A percentile compares a stretch with the other conserved stretches of the same genome.
phyloP scores from a whole-genome alignment of 2,888 invertebrate species.

The Eupithecia subfuscata region DNA sequence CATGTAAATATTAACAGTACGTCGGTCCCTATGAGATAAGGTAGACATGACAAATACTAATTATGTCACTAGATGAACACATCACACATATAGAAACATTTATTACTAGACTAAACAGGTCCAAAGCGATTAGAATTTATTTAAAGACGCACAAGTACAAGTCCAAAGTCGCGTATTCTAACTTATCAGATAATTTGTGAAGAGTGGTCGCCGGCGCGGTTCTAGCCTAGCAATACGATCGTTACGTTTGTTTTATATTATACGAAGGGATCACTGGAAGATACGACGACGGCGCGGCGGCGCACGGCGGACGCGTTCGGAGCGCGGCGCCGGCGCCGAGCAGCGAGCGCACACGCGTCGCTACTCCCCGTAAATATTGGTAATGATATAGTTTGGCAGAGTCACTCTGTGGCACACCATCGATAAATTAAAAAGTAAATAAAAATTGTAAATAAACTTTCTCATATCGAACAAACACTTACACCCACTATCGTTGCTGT shows the following conservation, averaged over 20 bases:
- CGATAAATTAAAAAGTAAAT: constrained; percentile 82
- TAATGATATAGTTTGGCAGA: constrained; percentile 85
- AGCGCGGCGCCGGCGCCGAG: constrained; percentile 48
- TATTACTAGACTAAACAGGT: constrained; percentile 76
- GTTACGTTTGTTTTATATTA: constrained; percentile 57
- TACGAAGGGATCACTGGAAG: constrained; percentile 81
- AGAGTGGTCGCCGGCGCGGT: constrained; percentile 63
- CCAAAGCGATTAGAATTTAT: constrained; percentile 72
- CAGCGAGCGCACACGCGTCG: constrained; percentile 27
- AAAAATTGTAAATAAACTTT: constrained; percentile 82
- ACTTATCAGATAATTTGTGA: constrained; percentile 79
- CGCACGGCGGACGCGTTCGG: constrained; percentile 44
- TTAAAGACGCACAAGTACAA: constrained; percentile 63
- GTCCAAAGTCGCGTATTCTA: constrained; percentile 67
- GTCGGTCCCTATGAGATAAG: constrained; percentile 68
- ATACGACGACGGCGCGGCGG: constrained; percentile 43
- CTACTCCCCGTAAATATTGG: constrained; percentile 68
- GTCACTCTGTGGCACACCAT: constrained; percentile 84
- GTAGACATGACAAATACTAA: constrained; percentile 71
- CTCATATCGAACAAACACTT: constrained; percentile 81
- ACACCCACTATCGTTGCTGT: constrained; percentile 82
- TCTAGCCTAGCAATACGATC: constrained; percentile 76
- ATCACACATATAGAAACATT: constrained; percentile 79
- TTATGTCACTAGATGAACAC: constrained; percentile 79
- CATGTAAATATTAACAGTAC: constrained; percentile 54